Percentiles rank a stretch among this genome's conserved stretches.
phyloP scores from a whole-genome alignment of 2,888 invertebrate species.

The Flabesymbios commensalis region DNA sequence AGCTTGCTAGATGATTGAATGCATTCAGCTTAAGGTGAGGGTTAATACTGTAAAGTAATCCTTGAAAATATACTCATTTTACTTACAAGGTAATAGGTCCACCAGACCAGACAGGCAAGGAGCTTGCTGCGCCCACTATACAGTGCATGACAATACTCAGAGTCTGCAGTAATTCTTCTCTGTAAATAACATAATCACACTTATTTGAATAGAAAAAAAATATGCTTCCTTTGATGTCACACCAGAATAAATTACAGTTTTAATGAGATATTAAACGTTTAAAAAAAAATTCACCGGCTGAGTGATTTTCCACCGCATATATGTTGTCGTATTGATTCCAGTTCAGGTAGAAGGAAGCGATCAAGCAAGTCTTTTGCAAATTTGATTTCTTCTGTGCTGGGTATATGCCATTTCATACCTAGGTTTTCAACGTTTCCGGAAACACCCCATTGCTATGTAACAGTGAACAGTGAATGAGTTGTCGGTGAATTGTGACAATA shows the following conservation, averaged over 20 bases:
- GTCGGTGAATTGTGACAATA: too few relatives aligned
- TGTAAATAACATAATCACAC: constrained; percentile 37
- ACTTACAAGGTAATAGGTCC: constrained; percentile 55
- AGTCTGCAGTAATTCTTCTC: constrained; percentile 72
- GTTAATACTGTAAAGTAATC: constrained; percentile 45
- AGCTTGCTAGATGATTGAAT: constrained; percentile 31
- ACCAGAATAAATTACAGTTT: too few relatives aligned
- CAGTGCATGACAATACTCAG: constrained; percentile 72
- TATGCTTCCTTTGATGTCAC: neutral
- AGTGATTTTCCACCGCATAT: constrained; percentile 1
- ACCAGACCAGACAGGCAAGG: constrained; percentile 74
- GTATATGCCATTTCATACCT: constrained; percentile 78
- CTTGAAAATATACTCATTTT: too few relatives aligned
- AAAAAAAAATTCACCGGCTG: constrained; percentile 6
- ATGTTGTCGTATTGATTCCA: constrained; percentile 59
- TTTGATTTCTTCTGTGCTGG: constrained; percentile 71
- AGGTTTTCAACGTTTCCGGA: constrained; percentile 71
- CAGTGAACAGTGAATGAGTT: neutral
- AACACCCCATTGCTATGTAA: constrained; percentile 76
- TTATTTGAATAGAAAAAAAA: neutral
- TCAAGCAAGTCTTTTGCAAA: constrained; percentile 70
- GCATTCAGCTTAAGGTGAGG: constrained; percentile 44
- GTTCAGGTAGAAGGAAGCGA: constrained; percentile 68
- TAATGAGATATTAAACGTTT: neutral
- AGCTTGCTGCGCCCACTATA: constrained; percentile 69